These are phyloP conservation scores for Melanotus villosus DNA, from an alignment of 2,888 invertebrate genomes.

Conservation along the genomic window DNA sequence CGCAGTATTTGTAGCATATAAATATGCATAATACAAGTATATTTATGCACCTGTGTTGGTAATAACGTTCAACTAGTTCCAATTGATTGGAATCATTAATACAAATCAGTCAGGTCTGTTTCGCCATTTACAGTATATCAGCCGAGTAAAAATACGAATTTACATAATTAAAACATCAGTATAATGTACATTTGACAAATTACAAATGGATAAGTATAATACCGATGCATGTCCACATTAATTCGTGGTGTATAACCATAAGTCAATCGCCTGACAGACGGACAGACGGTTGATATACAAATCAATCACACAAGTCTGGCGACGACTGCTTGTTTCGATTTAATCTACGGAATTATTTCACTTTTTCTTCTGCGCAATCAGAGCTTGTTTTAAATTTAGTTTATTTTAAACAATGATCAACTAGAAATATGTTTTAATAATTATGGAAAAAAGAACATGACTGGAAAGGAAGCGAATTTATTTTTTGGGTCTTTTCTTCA, in stretches of 20 bases:
- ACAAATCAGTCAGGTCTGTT: constrained; percentile 12
- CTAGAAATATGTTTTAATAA: too few relatives aligned
- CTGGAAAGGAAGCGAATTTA: too few relatives aligned
- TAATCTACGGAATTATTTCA: constrained; percentile 8
- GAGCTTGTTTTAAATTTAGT: too few relatives aligned
- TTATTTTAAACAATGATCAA: too few relatives aligned
- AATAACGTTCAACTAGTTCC: constrained; percentile 14
- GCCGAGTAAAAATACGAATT: constrained; percentile 19
- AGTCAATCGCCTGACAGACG: constrained; percentile 42
- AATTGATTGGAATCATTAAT: constrained; percentile 19
- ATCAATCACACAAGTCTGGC: constrained; percentile 29
- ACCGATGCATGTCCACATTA: constrained; percentile 42
- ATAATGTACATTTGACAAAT: constrained; percentile 45
- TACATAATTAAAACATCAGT: constrained; percentile 49
- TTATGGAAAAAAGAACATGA: too few relatives aligned
- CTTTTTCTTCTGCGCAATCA: constrained; percentile 2
- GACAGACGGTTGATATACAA: constrained; percentile 32
- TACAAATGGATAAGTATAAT: constrained; percentile 44
- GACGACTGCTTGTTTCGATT: constrained; percentile 20
- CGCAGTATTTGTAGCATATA: background rate
- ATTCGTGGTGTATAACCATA: constrained; percentile 43
- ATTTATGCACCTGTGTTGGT: constrained; percentile 1
- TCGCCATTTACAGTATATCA: background rate
- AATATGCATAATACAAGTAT: constrained; percentile 9
- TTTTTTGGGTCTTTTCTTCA: too few relatives aligned